phyloP scores from a whole-genome alignment of 2,888 invertebrate genomes.

The Dichetophora obliterata region DNA sequence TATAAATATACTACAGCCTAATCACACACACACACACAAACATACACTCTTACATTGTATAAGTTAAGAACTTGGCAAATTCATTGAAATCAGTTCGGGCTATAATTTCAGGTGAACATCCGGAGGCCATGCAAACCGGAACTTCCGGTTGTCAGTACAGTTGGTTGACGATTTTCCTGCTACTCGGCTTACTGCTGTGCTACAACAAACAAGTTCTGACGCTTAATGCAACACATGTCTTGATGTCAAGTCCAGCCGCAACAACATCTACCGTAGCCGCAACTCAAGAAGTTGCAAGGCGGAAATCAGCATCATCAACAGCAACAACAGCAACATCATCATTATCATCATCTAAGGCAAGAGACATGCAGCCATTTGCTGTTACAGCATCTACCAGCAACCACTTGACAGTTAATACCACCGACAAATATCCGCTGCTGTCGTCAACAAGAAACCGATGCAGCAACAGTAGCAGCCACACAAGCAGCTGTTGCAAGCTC shows the following conservation, averaged over 20 bases:
- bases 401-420: slow-evolving; percentile 6
- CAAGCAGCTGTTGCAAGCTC: background rate
- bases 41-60: slow-evolving; percentile 4
- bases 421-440: background rate
- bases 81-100: slow-evolving; percentile 70
- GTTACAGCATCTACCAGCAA: slow-evolving; percentile 4
- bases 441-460: slow-evolving; percentile 6
- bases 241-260: slow-evolving; percentile 20
- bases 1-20: slow-evolving; percentile 24
- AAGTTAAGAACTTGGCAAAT: slow-evolving; percentile 63
- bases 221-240: slow-evolving; percentile 40
- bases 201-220: slow-evolving; percentile 57
- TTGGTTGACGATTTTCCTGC: slow-evolving; percentile 66
- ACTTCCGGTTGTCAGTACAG: slow-evolving; percentile 69
- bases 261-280: slow-evolving; percentile 24
- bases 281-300: slow-evolving; percentile 9
- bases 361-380: background rate
- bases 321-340: slow-evolving; percentile 22
- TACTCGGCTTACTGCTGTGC: slow-evolving; percentile 61
- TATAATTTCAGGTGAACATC: slow-evolving; percentile 71
- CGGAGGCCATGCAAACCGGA: slow-evolving; percentile 71
- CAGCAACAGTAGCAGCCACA: slow-evolving; percentile 19
- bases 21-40: slow-evolving; percentile 35
- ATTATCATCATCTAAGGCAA: slow-evolving; percentile 28
- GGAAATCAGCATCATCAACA: slow-evolving; percentile 34